phyloP scores from a whole-genome alignment of 2,797 vertebrate genomes.

The Acrossocheilus wenchowensis region DNA sequence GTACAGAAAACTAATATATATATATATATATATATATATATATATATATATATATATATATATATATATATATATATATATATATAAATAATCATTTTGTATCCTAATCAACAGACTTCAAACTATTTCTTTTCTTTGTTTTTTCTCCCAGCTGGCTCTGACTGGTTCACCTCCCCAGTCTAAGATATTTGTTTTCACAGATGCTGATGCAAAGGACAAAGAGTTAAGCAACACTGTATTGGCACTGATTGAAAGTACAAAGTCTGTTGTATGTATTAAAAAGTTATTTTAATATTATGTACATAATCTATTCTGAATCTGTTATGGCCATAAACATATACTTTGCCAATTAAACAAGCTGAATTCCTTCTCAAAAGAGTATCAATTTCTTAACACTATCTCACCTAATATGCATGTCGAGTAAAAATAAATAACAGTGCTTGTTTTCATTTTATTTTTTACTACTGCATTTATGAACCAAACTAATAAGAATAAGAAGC shows the following conservation, averaged over 20 bases:
- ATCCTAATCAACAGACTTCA: not conserved
- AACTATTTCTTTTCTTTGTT: not conserved
- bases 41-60: too few species aligned
- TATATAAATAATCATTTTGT: not conserved
- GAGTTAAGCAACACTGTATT: slow-evolving; percentile 38
- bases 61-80: too few species aligned
- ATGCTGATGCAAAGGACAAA: slow-evolving; percentile 58
- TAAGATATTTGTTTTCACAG: slow-evolving; percentile 61
- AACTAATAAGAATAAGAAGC: too few species aligned
- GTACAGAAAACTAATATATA: not conserved
- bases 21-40: not conserved
- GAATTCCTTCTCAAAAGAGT: not conserved
- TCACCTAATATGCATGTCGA: too few species aligned
- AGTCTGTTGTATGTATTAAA: slow-evolving; percentile 48
- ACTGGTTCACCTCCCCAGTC: slow-evolving; percentile 48
- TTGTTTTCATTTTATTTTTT: too few species aligned
- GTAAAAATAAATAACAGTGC: too few species aligned
- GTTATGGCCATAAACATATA: too few species aligned
- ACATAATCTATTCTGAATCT: too few species aligned
- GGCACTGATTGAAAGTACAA: slow-evolving; percentile 57
- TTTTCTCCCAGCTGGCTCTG: slow-evolving; percentile 53
- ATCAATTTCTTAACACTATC: too few species aligned
- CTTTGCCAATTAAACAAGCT: not conserved
- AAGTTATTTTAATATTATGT: not conserved
- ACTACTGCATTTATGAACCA: too few species aligned